Evolutionary conservation across 2,888 invertebrate genomes (phyloP), one percentile per base, ranked within the genome.

Genomic region (Cerastis rubricosa): DNA sequence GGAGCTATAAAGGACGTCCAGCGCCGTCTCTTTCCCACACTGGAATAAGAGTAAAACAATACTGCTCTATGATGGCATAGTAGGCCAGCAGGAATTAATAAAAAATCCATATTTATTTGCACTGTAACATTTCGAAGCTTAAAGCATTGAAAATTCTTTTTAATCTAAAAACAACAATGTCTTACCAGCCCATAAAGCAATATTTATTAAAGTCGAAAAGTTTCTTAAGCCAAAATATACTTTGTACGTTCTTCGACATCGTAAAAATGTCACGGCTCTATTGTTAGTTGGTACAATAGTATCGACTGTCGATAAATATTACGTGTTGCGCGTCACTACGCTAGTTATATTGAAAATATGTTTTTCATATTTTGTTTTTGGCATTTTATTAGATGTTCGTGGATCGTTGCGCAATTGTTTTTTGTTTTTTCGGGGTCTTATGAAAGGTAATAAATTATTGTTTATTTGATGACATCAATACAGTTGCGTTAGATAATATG

Each of bases 301-400:
- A 90, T 91, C 90, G 90, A 91, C 86, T 87, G 87, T 91, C 91
- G 92, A 91, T 91, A 91, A 89, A 87, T 86, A 87, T 90, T 88
- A 90, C 85, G 79, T 79, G 87, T 79, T 81, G 86, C 82, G 71
- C 85, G 78, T 83, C 87, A 86, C 85, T 84, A 86, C n/a, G 17
- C 59, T 71, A 77, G 73, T 84, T 76, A 80, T 66, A 69, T 76
- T 71, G 71, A 71, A 69, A 76, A 82, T 83, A 70, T 85, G 72
- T 77, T 71, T 82, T 68, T 76, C 63, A 75, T 72, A 75, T 72
- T 64, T 74, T 63, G 69, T 71, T 74, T 43, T 71, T 40, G 63
- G 57, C 22, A 40, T 76, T 83, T 83, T 85, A 75, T 74, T 74
- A 67, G 47, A 64, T 68, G 66, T 66, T 67, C n/a, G 19, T 47